These are phyloP conservation scores for Tipula helvola DNA, from an alignment of 2,888 invertebrate genomes.

Conservation along the genomic window DNA sequence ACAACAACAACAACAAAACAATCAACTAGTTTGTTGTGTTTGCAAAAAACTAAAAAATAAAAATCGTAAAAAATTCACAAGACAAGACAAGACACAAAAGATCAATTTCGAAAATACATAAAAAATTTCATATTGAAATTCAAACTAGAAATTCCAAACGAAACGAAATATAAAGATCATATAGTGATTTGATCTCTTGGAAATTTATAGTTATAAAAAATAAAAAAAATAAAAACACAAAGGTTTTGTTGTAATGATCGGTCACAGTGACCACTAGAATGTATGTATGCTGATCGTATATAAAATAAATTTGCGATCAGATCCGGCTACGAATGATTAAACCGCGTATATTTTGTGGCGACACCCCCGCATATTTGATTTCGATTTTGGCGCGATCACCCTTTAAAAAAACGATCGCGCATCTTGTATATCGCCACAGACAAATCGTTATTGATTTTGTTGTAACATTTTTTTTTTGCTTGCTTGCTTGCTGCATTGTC, in stretches of 20 bases:
- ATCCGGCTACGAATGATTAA: neutral
- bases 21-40: neutral
- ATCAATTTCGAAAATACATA: slow-evolving; percentile 4
- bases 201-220: neutral
- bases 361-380: neutral
- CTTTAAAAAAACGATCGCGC: neutral
- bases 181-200: neutral
- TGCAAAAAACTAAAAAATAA: neutral
- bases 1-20: neutral
- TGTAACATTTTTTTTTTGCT: neutral
- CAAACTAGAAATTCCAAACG: neutral
- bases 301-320: neutral
- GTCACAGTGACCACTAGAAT: neutral
- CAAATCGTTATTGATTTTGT: neutral
- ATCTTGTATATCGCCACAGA: neutral
- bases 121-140: neutral
- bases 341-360: neutral
- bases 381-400: neutral
- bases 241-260: neutral
- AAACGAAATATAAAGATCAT: slow-evolving; percentile 4
- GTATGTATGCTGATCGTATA: neutral
- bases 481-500: neutral
- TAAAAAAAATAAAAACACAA: neutral
- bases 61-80: neutral
- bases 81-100: slow-evolving; percentile 4